Conservation (phyloP, 2,797 vertebrate species). For the Paramormyrops hopkinsi region DNA sequence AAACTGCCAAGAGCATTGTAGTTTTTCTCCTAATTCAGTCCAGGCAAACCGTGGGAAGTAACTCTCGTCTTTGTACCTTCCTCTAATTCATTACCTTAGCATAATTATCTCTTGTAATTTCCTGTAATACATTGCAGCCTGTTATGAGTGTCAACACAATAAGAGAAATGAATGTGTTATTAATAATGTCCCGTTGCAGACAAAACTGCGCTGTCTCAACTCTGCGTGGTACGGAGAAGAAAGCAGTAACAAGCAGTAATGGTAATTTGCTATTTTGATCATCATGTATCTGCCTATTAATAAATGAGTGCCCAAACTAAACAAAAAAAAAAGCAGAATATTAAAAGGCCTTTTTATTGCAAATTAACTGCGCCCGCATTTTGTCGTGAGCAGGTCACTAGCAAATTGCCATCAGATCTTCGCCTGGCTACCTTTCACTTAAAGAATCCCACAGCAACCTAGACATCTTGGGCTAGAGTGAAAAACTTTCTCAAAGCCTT, state of each 20-base stretch:
- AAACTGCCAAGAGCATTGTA: constrained; percentile 54
- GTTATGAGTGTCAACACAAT: background rate
- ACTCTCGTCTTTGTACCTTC: background rate
- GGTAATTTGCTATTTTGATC: background rate
- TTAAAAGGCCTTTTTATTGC: constrained; percentile 33
- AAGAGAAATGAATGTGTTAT: background rate
- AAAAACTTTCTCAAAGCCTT: constrained; percentile 39
- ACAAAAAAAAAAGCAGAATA: background rate
- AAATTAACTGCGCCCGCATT: background rate
- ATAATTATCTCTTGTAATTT: background rate
- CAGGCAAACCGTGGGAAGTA: background rate
- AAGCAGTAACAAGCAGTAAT: background rate
- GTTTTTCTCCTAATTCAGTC: constrained; percentile 21
- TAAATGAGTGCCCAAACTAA: background rate
- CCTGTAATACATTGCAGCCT: background rate
- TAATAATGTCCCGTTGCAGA: background rate
- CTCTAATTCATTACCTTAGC: constrained; percentile 1
- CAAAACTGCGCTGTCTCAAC: background rate
- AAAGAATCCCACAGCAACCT: constrained; percentile 24
- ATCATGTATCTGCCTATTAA: background rate
- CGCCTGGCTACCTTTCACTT: background rate
- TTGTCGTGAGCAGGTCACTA: background rate
- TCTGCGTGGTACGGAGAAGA: background rate
- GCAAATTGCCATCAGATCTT: background rate
- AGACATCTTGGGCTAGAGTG: constrained; percentile 23